phyloP scores from a whole-genome alignment of 1,140 invertebrate genomes.

The Ruditapes philippinarum region DNA sequence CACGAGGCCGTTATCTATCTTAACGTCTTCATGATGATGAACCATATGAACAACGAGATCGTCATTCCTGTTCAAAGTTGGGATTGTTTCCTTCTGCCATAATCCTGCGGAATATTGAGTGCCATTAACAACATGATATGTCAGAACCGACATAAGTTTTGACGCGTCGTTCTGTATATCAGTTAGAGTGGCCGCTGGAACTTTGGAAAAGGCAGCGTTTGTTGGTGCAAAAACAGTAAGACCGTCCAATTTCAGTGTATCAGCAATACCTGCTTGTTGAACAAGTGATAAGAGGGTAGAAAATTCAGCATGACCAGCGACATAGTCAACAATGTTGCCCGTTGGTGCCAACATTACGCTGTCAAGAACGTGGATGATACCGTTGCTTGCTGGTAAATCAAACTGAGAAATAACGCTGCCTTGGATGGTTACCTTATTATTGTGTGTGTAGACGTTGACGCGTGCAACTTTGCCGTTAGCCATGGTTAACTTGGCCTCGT shows the following conservation, averaged over 20 bases:
- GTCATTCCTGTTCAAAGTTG: background rate
- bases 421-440: slow-evolving; percentile 30
- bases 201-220: slow-evolving; percentile 92
- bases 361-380: slow-evolving; percentile 52
- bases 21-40: background rate
- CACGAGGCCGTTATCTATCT: slow-evolving; percentile 26
- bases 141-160: background rate
- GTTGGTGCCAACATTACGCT: slow-evolving; percentile 57
- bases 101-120: slow-evolving; percentile 14
- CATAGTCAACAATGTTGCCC: slow-evolving; percentile 33
- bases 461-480: background rate
- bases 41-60: slow-evolving; percentile 23
- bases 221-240: slow-evolving; percentile 93
- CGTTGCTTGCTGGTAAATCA: slow-evolving; percentile 42
- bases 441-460: slow-evolving; percentile 43
- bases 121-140: slow-evolving; percentile 11
- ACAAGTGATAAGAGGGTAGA: slow-evolving; percentile 45
- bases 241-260: slow-evolving; percentile 20
- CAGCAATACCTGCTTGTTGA: slow-evolving; percentile 13
- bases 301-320: slow-evolving; percentile 36
- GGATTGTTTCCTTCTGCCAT: slow-evolving; percentile 16
- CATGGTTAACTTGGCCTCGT: slow-evolving; percentile 30
- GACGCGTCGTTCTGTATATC: background rate
- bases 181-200: slow-evolving; percentile 10
- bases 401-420: slow-evolving; percentile 19